Percentiles rank a stretch among this genome's conserved stretches.
These are phyloP conservation scores for Atlantisia rogersi DNA, from an alignment of 2,113 vertebrate species.

Conservation along the genomic window DNA sequence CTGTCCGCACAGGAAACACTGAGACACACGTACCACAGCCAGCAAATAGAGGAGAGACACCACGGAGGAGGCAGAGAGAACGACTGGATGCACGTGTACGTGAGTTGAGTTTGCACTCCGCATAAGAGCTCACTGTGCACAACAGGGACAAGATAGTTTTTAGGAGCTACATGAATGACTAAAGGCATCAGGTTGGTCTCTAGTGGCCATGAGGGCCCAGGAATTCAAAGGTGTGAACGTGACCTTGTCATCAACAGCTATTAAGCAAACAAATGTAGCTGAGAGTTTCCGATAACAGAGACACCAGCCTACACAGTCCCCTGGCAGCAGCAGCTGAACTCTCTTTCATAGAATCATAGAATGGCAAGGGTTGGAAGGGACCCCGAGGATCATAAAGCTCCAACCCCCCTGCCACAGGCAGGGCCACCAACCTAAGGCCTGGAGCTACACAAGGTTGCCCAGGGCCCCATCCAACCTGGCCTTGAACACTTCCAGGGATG, in stretches of 20 bases:
- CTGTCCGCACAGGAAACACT: not conserved
- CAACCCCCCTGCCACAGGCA: too few relatives aligned
- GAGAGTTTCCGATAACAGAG: not conserved
- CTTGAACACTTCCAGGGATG: too few relatives aligned
- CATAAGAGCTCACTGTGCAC: not conserved
- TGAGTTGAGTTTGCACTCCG: not conserved
- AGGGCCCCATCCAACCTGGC: too few relatives aligned
- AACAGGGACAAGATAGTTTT: not conserved
- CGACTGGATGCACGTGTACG: rapidly evolving
- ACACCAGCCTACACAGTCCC: not conserved
- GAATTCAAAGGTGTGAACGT: constrained; percentile 36
- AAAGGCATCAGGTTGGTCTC: not conserved
- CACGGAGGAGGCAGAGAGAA: not conserved
- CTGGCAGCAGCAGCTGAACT: not conserved
- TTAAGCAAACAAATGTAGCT: not conserved
- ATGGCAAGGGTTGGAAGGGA: too few relatives aligned
- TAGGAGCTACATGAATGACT: not conserved
- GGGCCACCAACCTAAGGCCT: too few relatives aligned
- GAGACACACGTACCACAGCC: not conserved
- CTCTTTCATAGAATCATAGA: not conserved
- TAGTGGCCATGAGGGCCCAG: not conserved
- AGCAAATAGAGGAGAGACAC: not conserved
- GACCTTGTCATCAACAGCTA: constrained; percentile 46
- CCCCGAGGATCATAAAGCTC: too few relatives aligned
- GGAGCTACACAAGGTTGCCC: too few relatives aligned